Percentiles rank a stretch among this genome's conserved stretches.
Conservation (phyloP, 2,113 vertebrate genomes). For the Cacatua alba region DNA sequence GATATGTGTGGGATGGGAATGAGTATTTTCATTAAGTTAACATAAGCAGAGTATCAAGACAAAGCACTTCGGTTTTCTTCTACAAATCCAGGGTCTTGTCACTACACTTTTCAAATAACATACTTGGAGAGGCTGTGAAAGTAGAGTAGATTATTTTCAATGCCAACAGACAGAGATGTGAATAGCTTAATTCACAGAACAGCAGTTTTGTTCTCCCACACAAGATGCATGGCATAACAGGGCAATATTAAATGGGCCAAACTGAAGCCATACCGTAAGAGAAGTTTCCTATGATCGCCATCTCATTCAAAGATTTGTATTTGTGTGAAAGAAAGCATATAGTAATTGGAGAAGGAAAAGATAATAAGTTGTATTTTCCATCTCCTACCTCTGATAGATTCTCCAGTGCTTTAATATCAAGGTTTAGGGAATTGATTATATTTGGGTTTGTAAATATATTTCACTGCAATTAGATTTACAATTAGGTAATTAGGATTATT, state of each 20-base stretch:
- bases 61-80: background rate
- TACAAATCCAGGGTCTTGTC: background rate
- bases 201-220: background rate
- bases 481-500: fast-evolving
- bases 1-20: background rate
- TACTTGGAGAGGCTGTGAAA: background rate
- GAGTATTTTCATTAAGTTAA: background rate
- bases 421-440: background rate
- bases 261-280: background rate
- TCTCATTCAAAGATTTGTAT: background rate
- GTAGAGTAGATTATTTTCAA: background rate
- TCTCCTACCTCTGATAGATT: background rate
- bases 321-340: background rate
- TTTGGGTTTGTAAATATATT: background rate
- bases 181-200: background rate
- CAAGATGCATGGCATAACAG: background rate
- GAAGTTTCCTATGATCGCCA: background rate
- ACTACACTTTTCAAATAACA: background rate
- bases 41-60: background rate
- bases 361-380: background rate
- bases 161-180: background rate
- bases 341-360: background rate
- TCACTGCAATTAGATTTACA: background rate
- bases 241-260: background rate
- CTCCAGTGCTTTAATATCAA: background rate